Evolutionary conservation across 2,888 invertebrate species (phyloP).

Genomic region (Dinocampus coccinellae): DNA sequence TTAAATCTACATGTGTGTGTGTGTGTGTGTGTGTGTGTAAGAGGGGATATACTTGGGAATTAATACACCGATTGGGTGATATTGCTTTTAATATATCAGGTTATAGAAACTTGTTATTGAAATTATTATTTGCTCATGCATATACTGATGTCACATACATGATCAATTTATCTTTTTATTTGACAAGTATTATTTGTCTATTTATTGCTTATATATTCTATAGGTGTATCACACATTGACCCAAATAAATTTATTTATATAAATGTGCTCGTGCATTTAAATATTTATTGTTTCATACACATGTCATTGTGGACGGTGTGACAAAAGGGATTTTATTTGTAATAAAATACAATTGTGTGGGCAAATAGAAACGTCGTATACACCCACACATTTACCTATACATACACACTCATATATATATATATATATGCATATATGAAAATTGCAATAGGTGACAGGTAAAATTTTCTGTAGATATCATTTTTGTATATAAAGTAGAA

Average conservation of each 20-base stretch:
- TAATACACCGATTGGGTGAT: slow-evolving; percentile 44
- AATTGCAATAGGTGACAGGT: neutral
- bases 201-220: too few relatives aligned
- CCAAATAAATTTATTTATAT: neutral
- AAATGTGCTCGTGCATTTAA: neutral
- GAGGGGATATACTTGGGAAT: slow-evolving; percentile 43
- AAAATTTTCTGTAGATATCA: neutral
- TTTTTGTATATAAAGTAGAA: neutral
- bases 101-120: slow-evolving; percentile 50
- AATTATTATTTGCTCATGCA: too few relatives aligned
- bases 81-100: slow-evolving; percentile 52
- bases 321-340: slow-evolving; percentile 3
- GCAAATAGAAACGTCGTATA: neutral
- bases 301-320: neutral
- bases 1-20: slow-evolving; percentile 23
- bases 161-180: too few relatives aligned
- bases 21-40: slow-evolving; percentile 4
- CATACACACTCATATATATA: neutral
- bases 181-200: too few relatives aligned
- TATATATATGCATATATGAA: neutral
- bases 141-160: too few relatives aligned
- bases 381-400: neutral
- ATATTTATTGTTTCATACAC: neutral
- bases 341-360: neutral
- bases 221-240: neutral